Conservation (phyloP, 2,888 invertebrate genomes). For the Pollenia amentaria region DNA sequence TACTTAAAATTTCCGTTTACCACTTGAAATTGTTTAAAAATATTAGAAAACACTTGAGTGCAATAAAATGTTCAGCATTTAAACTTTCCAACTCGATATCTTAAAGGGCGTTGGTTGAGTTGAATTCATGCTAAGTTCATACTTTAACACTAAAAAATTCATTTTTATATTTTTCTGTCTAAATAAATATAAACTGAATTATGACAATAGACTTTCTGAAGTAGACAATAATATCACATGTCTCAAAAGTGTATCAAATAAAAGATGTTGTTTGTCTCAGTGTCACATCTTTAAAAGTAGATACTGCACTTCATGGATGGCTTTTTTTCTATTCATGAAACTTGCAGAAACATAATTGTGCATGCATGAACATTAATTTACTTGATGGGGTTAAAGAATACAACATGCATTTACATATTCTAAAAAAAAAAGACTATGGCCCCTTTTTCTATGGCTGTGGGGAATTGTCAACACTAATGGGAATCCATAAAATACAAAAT, state of each 20-base stretch:
- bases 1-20: not conserved
- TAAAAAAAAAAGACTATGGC: not conserved
- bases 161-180: not conserved
- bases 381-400: not conserved
- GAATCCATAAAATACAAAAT: not conserved
- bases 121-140: not conserved
- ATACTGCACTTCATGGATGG: constrained; percentile 16
- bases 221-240: not conserved
- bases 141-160: not conserved
- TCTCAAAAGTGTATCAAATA: constrained; percentile 17
- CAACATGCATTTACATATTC: constrained; percentile 11
- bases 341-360: constrained; percentile 11
- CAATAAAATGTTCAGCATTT: constrained; percentile 2
- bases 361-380: not conserved
- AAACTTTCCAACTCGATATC: not conserved
- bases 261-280: constrained; percentile 36
- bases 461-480: constrained; percentile 40
- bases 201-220: constrained; percentile 5
- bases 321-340: constrained; percentile 3
- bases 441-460: not conserved
- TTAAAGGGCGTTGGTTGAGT: not conserved
- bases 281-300: constrained; percentile 39
- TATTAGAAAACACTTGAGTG: not conserved
- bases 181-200: not conserved
- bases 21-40: not conserved